Conservation (phyloP, 2,113 vertebrate genomes). For the Misgurnus mizolepis region DNA sequence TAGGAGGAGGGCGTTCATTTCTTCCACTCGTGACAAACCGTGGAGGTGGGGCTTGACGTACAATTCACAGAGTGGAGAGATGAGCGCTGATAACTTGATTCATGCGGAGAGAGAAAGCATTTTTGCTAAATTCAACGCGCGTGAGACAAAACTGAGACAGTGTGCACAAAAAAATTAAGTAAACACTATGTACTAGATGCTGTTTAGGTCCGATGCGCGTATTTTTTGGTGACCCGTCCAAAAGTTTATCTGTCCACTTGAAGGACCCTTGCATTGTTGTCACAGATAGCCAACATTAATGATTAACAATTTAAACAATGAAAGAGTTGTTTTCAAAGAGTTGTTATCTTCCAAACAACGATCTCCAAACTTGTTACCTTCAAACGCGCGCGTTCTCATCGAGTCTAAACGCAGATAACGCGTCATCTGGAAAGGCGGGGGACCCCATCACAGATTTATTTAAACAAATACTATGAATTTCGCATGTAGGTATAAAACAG, state of each 20-base stretch:
- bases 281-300: constrained; percentile 35
- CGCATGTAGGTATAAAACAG: background rate
- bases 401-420: background rate
- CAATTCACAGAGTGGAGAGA: constrained; percentile 62
- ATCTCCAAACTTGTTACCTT: constrained; percentile 39
- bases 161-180: background rate
- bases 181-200: background rate
- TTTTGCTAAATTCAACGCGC: too few species aligned
- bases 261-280: constrained; percentile 14
- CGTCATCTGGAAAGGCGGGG: background rate
- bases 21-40: constrained; percentile 65
- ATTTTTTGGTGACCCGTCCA: background rate
- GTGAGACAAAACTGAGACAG: background rate
- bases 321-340: constrained; percentile 13
- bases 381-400: constrained; percentile 36
- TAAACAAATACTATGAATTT: background rate
- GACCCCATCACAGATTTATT: background rate
- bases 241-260: constrained; percentile 27
- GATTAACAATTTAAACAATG: constrained; percentile 59
- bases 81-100: background rate
- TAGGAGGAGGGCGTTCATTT: constrained; percentile 67
- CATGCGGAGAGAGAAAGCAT: background rate
- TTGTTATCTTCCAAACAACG: constrained; percentile 53
- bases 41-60: constrained; percentile 70
- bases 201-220: background rate